Evolutionary conservation across 2,113 vertebrate species (phyloP), one percentile per base, ranked within the genome.

Genomic region (Oxyura jamaicensis): DNA sequence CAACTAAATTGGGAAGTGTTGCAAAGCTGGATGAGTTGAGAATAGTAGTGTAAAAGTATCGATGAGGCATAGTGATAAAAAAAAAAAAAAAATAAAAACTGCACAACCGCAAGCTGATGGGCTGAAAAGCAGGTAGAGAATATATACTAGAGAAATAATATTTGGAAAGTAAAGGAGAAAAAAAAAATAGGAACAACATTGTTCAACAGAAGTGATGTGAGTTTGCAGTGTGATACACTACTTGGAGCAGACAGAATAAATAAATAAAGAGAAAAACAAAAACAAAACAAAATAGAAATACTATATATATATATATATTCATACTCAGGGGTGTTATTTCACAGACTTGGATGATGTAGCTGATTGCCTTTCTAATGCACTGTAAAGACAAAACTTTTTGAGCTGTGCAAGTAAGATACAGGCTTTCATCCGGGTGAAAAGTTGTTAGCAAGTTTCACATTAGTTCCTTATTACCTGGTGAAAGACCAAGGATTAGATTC

Each of bases 1-100:
- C 63, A 91, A 67, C 87, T 90, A 93, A 96, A 96, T 67, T 95
- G 87, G 36, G 87, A 90, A 42, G 85, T 95, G 87, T 96, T 94
- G 72, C 60, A 93, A 94, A 80, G 25, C 46, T 1, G 19, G 46
- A 46, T 58, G n/a, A 76, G 63, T 41, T 88, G 55, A 83, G 83
- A 86, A 63, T 41, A 87, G 13, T 39, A 82, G 35, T 33, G 28
- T 80, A 85, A 91, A 80, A 88, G 28, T 33, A 73, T 90, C 56
- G 52, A 76, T 22, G 36, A 85, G 8, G 36, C 14, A 46, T 8
- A 8, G 25, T 66, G 44, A 41, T 26, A 25, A 79, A 94, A 92
- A 83, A 25, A 78, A 71, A 41, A 41, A 12, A 41, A 41, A 41
- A 41, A 13, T 79, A n/a, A n/a, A n/a, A n/a, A n/a, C n/a, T 73